Conservation (phyloP, 2,797 vertebrate species). For the Coendou prehensilis region DNA sequence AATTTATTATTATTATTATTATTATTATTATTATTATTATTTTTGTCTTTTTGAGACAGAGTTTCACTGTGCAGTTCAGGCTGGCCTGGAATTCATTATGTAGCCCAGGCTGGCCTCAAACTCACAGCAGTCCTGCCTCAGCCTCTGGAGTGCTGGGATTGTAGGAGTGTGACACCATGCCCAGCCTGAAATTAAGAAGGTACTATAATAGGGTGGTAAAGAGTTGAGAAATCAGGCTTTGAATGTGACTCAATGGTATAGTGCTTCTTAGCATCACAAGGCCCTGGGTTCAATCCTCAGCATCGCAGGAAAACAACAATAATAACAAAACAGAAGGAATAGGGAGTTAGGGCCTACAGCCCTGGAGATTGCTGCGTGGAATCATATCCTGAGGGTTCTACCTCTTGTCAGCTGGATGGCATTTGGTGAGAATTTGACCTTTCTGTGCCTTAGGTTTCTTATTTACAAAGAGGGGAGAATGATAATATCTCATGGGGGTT, state of each 20-base stretch:
- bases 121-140: too few species aligned
- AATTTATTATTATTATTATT: background rate
- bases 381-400: background rate
- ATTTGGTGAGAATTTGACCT: constrained; percentile 53
- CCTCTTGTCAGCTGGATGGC: background rate
- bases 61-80: too few species aligned
- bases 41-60: background rate
- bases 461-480: constrained; percentile 7
- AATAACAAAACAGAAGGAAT: background rate
- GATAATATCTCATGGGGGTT: constrained; percentile 1
- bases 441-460: constrained; percentile 30
- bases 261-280: background rate
- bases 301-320: background rate
- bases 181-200: too few species aligned
- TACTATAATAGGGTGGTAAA: background rate
- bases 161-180: too few species aligned
- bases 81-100: too few species aligned
- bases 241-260: background rate
- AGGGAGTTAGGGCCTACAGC: background rate
- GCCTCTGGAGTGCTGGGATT: too few species aligned
- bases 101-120: too few species aligned
- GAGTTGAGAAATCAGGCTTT: background rate
- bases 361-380: background rate
- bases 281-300: background rate
- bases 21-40: too few species aligned